Evolutionary conservation across 1,140 invertebrate genomes (phyloP).

Genomic region (Aphelenchoides avenae): DNA sequence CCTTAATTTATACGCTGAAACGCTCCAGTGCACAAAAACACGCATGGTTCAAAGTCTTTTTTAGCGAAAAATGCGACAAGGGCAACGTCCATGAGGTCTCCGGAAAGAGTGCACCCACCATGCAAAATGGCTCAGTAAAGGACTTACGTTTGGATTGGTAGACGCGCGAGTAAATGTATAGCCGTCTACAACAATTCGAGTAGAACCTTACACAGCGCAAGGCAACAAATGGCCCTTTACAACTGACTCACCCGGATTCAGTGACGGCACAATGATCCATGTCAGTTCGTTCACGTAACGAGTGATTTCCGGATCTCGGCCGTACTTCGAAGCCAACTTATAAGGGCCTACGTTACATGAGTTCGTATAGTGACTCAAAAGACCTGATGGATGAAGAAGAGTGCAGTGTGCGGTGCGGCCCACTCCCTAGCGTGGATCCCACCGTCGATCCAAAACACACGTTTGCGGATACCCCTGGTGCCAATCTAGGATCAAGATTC

Average conservation of each 20-base stretch:
- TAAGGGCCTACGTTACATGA: slow-evolving; percentile 1
- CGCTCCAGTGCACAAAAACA: too few species aligned
- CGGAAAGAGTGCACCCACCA: too few species aligned
- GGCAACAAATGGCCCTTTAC: slow-evolving; percentile 65
- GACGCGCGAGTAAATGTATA: slow-evolving; percentile 58
- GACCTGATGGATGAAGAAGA: slow-evolving; percentile 59
- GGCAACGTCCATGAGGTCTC: too few species aligned
- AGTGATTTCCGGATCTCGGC: slow-evolving; percentile 55
- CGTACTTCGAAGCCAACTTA: slow-evolving; percentile 56
- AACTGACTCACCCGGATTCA: slow-evolving; percentile 69
- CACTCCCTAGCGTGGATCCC: slow-evolving; percentile 56
- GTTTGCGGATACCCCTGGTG: slow-evolving; percentile 38
- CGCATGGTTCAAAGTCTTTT: background rate
- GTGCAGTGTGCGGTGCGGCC: slow-evolving; percentile 57
- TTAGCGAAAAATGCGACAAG: too few species aligned
- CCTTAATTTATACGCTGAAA: too few species aligned
- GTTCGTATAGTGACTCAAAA: background rate
- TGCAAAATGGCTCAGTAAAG: too few species aligned
- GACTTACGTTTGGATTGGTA: slow-evolving; percentile 55
- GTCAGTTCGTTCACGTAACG: slow-evolving; percentile 59
- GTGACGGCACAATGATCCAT: slow-evolving; percentile 67
- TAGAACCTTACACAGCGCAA: slow-evolving; percentile 45
- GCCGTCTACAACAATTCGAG: slow-evolving; percentile 33
- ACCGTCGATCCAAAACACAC: slow-evolving; percentile 57
- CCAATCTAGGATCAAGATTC: slow-evolving; percentile 46